Evolutionary conservation across 2,113 vertebrate species (phyloP).

Genomic region (Rutilus rutilus): DNA sequence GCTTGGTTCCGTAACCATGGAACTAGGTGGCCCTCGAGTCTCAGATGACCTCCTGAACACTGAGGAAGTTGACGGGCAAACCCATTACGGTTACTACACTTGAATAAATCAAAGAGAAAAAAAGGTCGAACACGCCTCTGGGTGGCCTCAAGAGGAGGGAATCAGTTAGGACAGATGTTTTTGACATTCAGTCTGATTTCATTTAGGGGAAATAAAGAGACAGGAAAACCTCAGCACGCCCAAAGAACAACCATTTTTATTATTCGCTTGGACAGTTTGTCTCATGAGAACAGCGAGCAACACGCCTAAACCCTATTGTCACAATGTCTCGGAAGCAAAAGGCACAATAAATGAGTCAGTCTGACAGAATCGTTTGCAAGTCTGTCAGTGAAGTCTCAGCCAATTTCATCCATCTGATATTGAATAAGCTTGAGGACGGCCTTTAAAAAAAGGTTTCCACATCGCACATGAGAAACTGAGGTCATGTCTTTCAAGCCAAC

Average conservation of each 20-base stretch:
- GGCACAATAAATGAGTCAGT: conserved; percentile 40
- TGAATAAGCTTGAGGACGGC: conserved; percentile 55
- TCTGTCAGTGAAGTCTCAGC: conserved; percentile 34
- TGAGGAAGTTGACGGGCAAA: conserved; percentile 56
- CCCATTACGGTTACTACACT: conserved; percentile 61
- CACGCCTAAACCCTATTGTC: conserved; percentile 5
- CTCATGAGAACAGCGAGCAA: conserved; percentile 36
- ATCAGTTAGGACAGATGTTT: conserved; percentile 67
- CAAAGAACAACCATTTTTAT: conserved; percentile 59
- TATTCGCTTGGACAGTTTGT: conserved; percentile 62
- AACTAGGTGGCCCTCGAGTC: conserved; percentile 37
- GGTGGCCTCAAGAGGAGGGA: conserved; percentile 29
- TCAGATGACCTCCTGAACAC: conserved; percentile 54
- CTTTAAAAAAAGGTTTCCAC: conserved; percentile 57
- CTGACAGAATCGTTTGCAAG: not conserved
- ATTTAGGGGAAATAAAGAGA: conserved; percentile 67
- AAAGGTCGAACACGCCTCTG: conserved; percentile 31
- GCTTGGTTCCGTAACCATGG: conserved; percentile 41
- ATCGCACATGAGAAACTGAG: conserved; percentile 68
- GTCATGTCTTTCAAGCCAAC: conserved; percentile 57
- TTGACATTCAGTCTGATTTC: conserved; percentile 64
- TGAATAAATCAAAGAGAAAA: conserved; percentile 53
- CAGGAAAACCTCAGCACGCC: conserved; percentile 62
- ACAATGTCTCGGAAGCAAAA: not conserved
- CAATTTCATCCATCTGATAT: conserved; percentile 24